Percentiles rank a stretch among this genome's conserved stretches.
These are phyloP conservation scores for Armadillidium nasatum DNA, from an alignment of 1,140 invertebrate genomes.

Conservation along the genomic window DNA sequence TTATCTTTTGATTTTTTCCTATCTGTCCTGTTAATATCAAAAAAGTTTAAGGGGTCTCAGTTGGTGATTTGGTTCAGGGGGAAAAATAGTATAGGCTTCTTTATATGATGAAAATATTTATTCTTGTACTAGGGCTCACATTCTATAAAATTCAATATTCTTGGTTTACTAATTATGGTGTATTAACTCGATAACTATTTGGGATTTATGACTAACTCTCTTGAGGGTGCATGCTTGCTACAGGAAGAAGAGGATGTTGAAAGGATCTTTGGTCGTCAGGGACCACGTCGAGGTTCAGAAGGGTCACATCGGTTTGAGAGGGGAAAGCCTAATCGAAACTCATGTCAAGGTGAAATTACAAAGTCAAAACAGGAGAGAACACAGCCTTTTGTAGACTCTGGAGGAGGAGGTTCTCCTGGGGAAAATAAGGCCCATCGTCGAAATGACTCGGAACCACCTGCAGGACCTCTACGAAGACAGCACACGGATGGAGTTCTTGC, in stretches of 20 bases:
- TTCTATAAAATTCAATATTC: too few relatives aligned
- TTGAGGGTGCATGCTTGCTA: background rate
- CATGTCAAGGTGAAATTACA: background rate
- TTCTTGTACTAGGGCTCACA: too few relatives aligned
- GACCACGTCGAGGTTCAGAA: background rate
- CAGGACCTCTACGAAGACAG: conserved; percentile 35
- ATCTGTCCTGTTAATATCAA: too few relatives aligned
- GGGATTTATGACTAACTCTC: background rate
- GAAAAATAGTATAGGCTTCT: too few relatives aligned
- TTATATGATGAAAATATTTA: too few relatives aligned
- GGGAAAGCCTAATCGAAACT: conserved; percentile 13
- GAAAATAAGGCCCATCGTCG: conserved; percentile 40
- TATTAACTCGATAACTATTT: too few relatives aligned
- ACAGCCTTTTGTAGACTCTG: background rate
- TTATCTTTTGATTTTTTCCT: too few relatives aligned
- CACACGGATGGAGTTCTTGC: conserved; percentile 39
- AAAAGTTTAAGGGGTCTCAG: too few relatives aligned
- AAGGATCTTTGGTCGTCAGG: background rate
- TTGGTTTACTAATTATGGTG: too few relatives aligned
- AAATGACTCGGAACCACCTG: conserved; percentile 36
- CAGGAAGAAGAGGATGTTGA: background rate
- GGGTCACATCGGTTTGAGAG: background rate
- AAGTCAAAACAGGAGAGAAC: conserved; percentile 2
- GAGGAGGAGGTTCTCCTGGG: background rate
- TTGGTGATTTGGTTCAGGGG: too few relatives aligned